phyloP scores from a whole-genome alignment of 2,888 invertebrate genomes.

The Falcaria lacertinaria region DNA sequence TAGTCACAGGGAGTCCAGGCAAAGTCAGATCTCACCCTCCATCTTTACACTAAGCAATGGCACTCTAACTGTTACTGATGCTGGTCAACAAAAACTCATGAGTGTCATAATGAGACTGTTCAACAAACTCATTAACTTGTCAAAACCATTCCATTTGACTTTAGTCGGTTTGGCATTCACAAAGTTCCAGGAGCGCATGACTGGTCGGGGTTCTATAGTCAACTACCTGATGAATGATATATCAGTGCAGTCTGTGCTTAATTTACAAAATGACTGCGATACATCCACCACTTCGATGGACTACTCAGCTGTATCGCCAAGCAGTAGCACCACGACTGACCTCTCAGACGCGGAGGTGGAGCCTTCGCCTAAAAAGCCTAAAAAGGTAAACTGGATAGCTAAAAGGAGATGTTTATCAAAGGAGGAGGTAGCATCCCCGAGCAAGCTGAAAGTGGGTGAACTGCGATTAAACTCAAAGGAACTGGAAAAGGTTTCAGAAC shows the following conservation, averaged over 20 bases:
- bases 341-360: conserved; percentile 85
- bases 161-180: conserved; percentile 90
- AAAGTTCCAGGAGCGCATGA: conserved; percentile 86
- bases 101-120: conserved; percentile 86
- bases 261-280: conserved; percentile 80
- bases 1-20: conserved; percentile 87
- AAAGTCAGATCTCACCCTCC: conserved; percentile 85
- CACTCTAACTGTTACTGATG: conserved; percentile 69
- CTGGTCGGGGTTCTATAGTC: conserved; percentile 85
- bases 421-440: conserved; percentile 82
- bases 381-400: conserved; percentile 73
- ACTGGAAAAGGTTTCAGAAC: conserved; percentile 76
- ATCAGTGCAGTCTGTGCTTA: conserved; percentile 87
- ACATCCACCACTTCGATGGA: conserved; percentile 69
- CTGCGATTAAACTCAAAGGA: conserved; percentile 82
- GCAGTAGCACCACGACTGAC: conserved; percentile 77
- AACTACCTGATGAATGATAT: conserved; percentile 88
- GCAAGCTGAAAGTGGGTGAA: conserved; percentile 84
- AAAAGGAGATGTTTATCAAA: conserved; percentile 69
- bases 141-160: conserved; percentile 88
- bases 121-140: conserved; percentile 84
- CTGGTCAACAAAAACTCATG: conserved; percentile 83
- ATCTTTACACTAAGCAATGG: conserved; percentile 78
- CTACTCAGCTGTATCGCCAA: conserved; percentile 69
- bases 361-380: conserved; percentile 87